Evolutionary conservation across 2,113 vertebrate species (phyloP), one percentile per base, ranked within the genome.

Genomic region (Callopanchax toddi): DNA sequence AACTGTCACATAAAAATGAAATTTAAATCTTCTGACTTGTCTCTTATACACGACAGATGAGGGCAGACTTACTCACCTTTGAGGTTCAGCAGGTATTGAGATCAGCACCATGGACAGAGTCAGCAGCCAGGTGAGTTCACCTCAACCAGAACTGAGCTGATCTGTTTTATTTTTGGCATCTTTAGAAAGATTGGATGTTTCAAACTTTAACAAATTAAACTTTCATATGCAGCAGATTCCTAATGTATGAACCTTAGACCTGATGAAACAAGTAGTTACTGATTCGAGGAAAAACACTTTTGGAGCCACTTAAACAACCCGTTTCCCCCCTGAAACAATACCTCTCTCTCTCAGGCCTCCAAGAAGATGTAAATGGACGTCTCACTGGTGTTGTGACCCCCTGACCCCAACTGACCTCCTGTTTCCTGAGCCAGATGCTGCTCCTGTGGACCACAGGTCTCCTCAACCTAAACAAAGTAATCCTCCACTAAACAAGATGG

Each of bases 401-500:
- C 53, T 77, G 75, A 86, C 84, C 84, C 52, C 11, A n/a, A 34
- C 59, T 84, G 79, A 79, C 83, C 86, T 78, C 83, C 56, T 34
- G 67, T 80, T 91, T 89, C 89, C 89, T 89, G 84, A 84, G 65
- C 82, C 87, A 91, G 87, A 87, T 87, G 89, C 82, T 79, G 86
- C 87, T 89, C 82, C 86, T 85, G 86, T 87, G 85, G 86, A 89
- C 82, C 72, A 77, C 75, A 13, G 36, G 57, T 61, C 80, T 74
- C 81, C 79, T 77, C 70, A 89, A 89, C 62, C 84, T 86, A 91
- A 89, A 89, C 84, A 91, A 89, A 86, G 84, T 89, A 87, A 91
- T 86, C 86, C 87, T 89, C 84, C 85, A 77, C 84, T 86, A 87
- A 88, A 89, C 88, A 91, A 89, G 84, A 87, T 86, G 84, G 87